Percentiles rank a stretch among this genome's conserved stretches.
These are phyloP conservation scores for Berghia stephanieae DNA, from an alignment of 1,140 invertebrate species.

Conservation along the genomic window DNA sequence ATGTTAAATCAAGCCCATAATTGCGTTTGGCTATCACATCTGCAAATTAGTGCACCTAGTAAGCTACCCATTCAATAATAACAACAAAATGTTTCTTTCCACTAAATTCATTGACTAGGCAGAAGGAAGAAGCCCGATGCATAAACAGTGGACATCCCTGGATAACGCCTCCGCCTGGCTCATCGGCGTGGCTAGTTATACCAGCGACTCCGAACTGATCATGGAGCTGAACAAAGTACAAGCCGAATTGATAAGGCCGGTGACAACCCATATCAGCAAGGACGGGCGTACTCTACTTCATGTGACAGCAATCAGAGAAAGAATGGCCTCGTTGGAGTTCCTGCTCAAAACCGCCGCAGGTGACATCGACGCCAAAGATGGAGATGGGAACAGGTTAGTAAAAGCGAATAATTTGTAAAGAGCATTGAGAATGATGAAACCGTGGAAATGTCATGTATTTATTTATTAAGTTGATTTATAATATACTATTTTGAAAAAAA, in stretches of 20 bases:
- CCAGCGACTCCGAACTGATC: slow-evolving; percentile 1
- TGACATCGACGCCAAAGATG: not conserved
- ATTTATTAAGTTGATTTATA: too few species aligned
- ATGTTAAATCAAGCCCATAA: too few species aligned
- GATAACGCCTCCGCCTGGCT: not conserved
- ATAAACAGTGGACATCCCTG: not conserved
- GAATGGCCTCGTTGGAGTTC: not conserved
- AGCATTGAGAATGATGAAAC: too few species aligned
- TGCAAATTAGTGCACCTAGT: too few species aligned
- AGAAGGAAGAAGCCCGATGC: not conserved
- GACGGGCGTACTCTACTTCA: slow-evolving; percentile 16
- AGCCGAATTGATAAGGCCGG: not conserved
- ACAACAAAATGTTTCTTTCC: not conserved
- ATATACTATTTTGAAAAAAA: too few species aligned
- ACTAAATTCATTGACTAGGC: not conserved
- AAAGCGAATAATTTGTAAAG: too few species aligned
- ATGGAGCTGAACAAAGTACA: not conserved
- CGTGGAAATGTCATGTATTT: too few species aligned
- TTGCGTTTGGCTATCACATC: too few species aligned
- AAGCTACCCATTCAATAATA: too few species aligned
- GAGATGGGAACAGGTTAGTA: slow-evolving; percentile 7
- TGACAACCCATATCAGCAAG: not conserved
- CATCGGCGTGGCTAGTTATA: not conserved
- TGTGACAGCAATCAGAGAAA: slow-evolving; percentile 13
- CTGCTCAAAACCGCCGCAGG: not conserved